These are phyloP conservation scores for Sesamia inferens DNA, from an alignment of 2,888 invertebrate genomes.

Conservation along the genomic window DNA sequence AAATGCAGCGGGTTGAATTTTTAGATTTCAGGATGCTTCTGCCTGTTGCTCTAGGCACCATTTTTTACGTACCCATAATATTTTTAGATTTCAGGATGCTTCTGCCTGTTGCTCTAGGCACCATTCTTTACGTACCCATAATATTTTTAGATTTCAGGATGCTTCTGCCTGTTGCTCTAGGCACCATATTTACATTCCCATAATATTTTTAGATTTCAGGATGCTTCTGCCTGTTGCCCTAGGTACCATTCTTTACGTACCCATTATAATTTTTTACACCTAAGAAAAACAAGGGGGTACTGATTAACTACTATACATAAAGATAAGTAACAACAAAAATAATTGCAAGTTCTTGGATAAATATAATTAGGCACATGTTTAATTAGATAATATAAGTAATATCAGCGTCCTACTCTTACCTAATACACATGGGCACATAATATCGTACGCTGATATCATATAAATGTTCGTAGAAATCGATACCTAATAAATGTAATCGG, in stretches of 20 bases:
- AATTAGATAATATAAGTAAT: slow-evolving; percentile 25
- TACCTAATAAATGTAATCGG: slow-evolving; percentile 79
- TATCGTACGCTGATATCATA: slow-evolving; percentile 55
- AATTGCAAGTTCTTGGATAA: slow-evolving; percentile 1
- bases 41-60: slow-evolving; percentile 30
- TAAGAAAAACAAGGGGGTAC: neutral
- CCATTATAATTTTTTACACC: neutral
- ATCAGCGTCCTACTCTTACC: slow-evolving; percentile 26
- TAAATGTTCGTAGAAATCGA: slow-evolving; percentile 68
- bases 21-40: neutral
- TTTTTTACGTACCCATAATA: no score
- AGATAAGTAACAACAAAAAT: neutral
- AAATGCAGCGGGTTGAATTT: neutral
- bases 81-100: slow-evolving; percentile 2
- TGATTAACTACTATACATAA: neutral
- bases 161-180: slow-evolving; percentile 30
- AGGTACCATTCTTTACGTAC: neutral
- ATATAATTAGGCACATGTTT: slow-evolving; percentile 19
- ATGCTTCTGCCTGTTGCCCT: slow-evolving; percentile 31
- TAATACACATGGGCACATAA: slow-evolving; percentile 45
- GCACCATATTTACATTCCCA: neutral
- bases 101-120: slow-evolving; percentile 29
- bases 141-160: slow-evolving; percentile 1
- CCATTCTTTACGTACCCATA: neutral
- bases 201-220: neutral